phyloP scores from a whole-genome alignment of 1,140 invertebrate genomes.

The Drosophila suzukii region DNA sequence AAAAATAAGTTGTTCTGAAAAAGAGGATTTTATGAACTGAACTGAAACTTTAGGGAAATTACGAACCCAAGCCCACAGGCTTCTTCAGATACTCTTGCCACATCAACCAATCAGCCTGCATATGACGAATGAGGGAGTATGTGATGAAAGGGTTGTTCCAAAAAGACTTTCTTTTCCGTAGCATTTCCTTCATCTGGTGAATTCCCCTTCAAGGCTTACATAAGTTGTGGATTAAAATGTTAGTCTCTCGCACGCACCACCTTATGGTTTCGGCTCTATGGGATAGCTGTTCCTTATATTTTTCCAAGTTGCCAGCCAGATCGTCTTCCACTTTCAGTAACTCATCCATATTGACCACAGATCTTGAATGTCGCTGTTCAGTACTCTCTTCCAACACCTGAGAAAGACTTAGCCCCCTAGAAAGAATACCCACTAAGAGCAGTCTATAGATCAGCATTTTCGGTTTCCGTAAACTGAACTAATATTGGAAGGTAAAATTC shows the following conservation, averaged over 20 bases:
- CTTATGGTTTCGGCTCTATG: constrained; percentile 1
- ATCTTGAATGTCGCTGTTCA: constrained; percentile 1
- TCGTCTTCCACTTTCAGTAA: constrained; percentile 3
- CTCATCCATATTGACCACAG: constrained; percentile 20
- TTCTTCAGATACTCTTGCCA: constrained; percentile 37
- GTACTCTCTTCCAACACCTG: not conserved
- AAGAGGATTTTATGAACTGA: fast-evolving
- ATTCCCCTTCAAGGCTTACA: constrained; percentile 15
- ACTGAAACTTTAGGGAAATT: fast-evolving
- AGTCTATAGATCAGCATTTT: not conserved
- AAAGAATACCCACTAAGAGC: not conserved
- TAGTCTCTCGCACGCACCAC: not conserved
- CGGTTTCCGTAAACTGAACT: not conserved
- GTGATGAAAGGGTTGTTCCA: constrained; percentile 14
- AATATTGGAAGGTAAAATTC: not conserved
- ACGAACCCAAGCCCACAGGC: constrained; percentile 20
- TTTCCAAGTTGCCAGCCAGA: constrained; percentile 6
- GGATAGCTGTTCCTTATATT: not conserved
- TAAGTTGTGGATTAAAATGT: no score
- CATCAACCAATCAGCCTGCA: constrained; percentile 46
- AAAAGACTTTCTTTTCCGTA: not conserved
- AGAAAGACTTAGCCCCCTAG: not conserved
- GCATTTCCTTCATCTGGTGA: constrained; percentile 1
- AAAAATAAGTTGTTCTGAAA: not conserved
- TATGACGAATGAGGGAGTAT: constrained; percentile 35